Conservation (phyloP, 2,113 vertebrate species). For the Phalacrocorax carbo region DNA sequence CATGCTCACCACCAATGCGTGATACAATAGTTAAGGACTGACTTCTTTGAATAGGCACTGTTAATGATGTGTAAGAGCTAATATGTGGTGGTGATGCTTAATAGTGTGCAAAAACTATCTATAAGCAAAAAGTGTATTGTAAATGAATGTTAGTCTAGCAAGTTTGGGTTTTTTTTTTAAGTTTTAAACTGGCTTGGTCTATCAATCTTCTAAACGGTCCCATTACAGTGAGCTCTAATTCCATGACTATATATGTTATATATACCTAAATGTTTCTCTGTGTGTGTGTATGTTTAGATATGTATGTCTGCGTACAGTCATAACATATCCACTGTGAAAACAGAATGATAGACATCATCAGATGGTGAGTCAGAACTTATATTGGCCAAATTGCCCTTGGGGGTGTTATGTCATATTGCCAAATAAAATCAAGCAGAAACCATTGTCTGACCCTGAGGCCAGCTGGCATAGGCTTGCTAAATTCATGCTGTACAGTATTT, state of each 20-base stretch:
- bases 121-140: not conserved
- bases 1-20: not conserved
- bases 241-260: not conserved
- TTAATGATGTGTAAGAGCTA: not conserved
- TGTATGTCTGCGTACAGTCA: not conserved
- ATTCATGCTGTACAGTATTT: not conserved
- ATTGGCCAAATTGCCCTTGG: not conserved
- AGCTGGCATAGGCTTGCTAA: not conserved
- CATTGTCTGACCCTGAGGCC: not conserved
- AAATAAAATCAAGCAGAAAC: not conserved
- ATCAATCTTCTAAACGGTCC: not conserved
- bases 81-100: not conserved
- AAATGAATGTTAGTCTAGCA: not conserved
- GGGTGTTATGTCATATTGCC: not conserved
- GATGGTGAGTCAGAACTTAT: not conserved
- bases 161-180: not conserved
- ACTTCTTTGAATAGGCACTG: not conserved
- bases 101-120: not conserved
- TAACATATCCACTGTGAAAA: not conserved
- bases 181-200: not conserved
- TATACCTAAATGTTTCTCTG: not conserved
- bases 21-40: not conserved
- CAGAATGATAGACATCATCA: not conserved
- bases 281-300: not conserved
- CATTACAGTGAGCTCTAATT: not conserved